Percentiles rank a stretch among this genome's conserved stretches.
Evolutionary conservation across 1,140 invertebrate species (phyloP).

Genomic region (Drosophila tsacasi): DNA sequence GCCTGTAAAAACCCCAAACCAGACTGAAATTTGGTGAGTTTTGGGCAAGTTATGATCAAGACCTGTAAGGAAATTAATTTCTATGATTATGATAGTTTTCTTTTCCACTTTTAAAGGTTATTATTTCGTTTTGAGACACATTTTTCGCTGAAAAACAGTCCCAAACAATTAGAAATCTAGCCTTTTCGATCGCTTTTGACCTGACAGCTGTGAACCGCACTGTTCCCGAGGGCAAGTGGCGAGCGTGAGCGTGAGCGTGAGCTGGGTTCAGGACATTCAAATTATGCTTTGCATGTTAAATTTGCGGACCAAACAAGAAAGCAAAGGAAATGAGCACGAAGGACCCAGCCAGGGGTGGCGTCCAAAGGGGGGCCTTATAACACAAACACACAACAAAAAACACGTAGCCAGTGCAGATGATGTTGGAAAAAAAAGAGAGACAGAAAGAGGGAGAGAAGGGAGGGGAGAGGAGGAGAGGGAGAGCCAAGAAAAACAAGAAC

Average conservation of each 20-base stretch:
- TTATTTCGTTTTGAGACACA: not conserved
- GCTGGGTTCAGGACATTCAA: constrained; percentile 22
- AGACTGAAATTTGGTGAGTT: too few species aligned
- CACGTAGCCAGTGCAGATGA: constrained; percentile 54
- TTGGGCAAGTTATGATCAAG: too few species aligned
- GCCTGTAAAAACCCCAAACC: too few species aligned
- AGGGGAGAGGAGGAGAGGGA: too few species aligned
- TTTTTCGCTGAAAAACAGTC: not conserved
- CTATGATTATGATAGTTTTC: not conserved
- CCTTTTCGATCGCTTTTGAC: constrained; percentile 4
- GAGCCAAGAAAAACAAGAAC: constrained; percentile 44
- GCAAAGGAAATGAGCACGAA: constrained; percentile 16
- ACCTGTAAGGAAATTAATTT: too few species aligned
- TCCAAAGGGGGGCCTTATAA: not conserved
- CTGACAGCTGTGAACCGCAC: constrained; percentile 19
- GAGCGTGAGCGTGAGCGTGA: not conserved
- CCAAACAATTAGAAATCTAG: constrained; percentile 2
- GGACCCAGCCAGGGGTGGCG: not conserved
- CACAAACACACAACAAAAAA: constrained; percentile 23
- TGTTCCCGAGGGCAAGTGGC: constrained; percentile 10
- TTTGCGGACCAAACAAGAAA: constrained; percentile 35
- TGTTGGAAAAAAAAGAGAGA: not conserved
- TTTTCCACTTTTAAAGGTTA: not conserved
- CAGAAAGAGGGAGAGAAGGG: not conserved
- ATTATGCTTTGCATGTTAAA: constrained; percentile 75